Evolutionary conservation across 2,888 invertebrate species (phyloP).

Genomic region (Bombyx huttoni): DNA sequence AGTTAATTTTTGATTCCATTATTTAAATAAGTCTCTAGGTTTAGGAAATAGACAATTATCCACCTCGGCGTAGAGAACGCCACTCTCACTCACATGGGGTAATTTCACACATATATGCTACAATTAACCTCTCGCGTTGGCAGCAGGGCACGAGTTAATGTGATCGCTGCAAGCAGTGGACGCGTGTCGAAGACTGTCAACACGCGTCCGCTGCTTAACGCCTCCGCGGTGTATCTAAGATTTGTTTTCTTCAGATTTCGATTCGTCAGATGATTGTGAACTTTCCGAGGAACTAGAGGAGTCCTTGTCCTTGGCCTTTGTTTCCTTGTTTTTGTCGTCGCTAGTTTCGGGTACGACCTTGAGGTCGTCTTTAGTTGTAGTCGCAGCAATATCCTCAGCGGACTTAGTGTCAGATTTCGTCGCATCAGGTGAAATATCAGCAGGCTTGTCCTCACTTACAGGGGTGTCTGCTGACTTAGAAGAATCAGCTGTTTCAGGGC

Average conservation of each 20-base stretch:
- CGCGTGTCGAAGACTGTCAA: slow-evolving; percentile 68
- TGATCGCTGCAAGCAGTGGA: slow-evolving; percentile 38
- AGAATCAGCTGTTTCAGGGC: background rate
- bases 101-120: slow-evolving; percentile 17
- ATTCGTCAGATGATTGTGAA: slow-evolving; percentile 24
- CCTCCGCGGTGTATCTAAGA: slow-evolving; percentile 37
- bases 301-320: slow-evolving; percentile 14
- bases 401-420: slow-evolving; percentile 14
- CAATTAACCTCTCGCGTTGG: slow-evolving; percentile 21
- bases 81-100: slow-evolving; percentile 25
- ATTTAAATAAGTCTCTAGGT: slow-evolving; percentile 66
- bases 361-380: slow-evolving; percentile 20
- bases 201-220: slow-evolving; percentile 58
- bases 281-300: slow-evolving; percentile 35
- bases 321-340: slow-evolving; percentile 20
- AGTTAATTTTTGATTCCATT: slow-evolving; percentile 56
- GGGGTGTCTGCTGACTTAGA: slow-evolving; percentile 11
- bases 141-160: slow-evolving; percentile 13
- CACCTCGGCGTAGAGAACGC: slow-evolving; percentile 19
- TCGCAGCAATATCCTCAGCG: background rate
- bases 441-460: slow-evolving; percentile 25
- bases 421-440: slow-evolving; percentile 13
- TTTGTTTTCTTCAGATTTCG: slow-evolving; percentile 23
- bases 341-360: slow-evolving; percentile 52
- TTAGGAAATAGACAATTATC: slow-evolving; percentile 45